Conservation (phyloP, 2,113 vertebrate species). For the Megaceryle torquata region DNA sequence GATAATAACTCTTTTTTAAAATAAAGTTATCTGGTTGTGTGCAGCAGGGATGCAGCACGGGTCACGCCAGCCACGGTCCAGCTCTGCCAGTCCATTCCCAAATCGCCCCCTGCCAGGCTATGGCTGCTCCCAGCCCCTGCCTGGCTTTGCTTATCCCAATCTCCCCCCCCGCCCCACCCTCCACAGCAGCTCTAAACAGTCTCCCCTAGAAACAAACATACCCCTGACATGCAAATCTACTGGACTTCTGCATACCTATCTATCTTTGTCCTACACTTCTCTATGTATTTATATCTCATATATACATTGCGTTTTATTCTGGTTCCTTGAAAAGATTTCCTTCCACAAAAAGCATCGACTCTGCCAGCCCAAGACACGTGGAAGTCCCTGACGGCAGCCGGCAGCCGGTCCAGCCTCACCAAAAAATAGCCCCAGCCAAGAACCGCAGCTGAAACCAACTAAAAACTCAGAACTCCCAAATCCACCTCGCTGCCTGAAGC, state of each 20-base stretch:
- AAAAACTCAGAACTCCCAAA: background rate
- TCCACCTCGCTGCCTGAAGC: background rate
- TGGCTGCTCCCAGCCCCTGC: background rate
- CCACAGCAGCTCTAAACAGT: background rate
- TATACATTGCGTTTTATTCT: conserved; percentile 51
- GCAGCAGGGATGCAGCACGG: background rate
- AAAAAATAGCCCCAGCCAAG: background rate
- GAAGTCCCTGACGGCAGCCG: background rate
- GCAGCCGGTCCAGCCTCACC: background rate
- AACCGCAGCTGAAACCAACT: background rate
- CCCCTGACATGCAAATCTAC: conserved; percentile 69
- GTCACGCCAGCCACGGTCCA: fast-evolving
- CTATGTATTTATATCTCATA: conserved; percentile 66
- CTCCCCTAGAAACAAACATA: conserved; percentile 13
- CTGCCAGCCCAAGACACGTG: background rate
- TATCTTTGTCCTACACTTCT: conserved; percentile 55
- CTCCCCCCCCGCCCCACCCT: background rate
- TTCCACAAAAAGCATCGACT: background rate
- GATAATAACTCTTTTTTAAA: background rate
- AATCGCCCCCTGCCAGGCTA: background rate
- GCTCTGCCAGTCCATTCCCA: background rate
- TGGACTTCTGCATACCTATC: conserved; percentile 43
- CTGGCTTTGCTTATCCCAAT: background rate
- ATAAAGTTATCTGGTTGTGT: too few species aligned
- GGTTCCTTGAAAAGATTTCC: conserved; percentile 10